Base-by-base conservation (phyloP, 2,797 vertebrate species). In the Acanthurus leucopareius region DNA sequence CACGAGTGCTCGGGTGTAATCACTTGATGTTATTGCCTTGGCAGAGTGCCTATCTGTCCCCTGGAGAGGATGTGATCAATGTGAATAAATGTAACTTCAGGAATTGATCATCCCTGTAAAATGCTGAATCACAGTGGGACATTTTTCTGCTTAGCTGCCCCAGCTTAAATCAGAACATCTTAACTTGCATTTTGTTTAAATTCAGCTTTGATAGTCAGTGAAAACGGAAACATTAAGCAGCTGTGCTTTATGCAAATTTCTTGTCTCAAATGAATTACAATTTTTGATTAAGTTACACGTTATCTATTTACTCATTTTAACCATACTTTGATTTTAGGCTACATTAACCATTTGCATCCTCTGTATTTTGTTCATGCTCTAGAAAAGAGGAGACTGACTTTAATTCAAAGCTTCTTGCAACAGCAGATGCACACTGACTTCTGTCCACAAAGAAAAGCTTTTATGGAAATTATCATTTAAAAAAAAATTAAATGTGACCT, bases 11-110 rank as follows among this genome's bases (percentile, higher is more conserved):
- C 67, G 58, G 58, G 38, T 86, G 86, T 44, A 60, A 78, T 67
- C 70, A 73, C 60, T 80, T 66, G 32, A 25, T 60, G 28, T 74
- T 72, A 80, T 71, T 66, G 69, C 2, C n/a, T 28, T 7, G 25
- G 71, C 59, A 64, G 35, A 68, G 2, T 7, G 9, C 28, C 51
- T 17, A 48, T 38, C 58, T 57, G 40, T 70, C 19, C 10, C 38
- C 73, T 40, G 16, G 40, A 69, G 67, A 47, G 19, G 20, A 56
- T 57, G 28, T 13, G 47, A 68, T 77, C 54, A 75, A 1, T 63
- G 47, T 53, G 5, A 57, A 62, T 60, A 1, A 52, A 42, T 73
- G 42, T 40, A 3, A 65, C 35, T 53, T 1, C 9, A 42, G 15
- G 22, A 51, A 54, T 5, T 45, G 45, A 20, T 3, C 10, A 3